Evolutionary conservation across 2,888 invertebrate genomes (phyloP).

Genomic region (Iphiclides podalirius): DNA sequence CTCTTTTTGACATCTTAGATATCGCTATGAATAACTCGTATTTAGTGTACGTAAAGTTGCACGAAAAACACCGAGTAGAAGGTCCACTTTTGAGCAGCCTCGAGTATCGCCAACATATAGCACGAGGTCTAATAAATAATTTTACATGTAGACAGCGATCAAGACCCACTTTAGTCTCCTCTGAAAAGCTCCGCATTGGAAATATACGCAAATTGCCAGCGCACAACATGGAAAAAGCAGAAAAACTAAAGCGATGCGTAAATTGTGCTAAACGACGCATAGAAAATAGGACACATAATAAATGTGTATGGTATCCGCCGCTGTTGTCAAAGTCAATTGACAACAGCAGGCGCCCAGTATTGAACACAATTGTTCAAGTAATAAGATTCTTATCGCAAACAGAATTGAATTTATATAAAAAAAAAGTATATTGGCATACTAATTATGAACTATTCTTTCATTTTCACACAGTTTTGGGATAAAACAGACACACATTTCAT

Average conservation of each 20-base stretch:
- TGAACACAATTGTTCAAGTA: too few relatives aligned
- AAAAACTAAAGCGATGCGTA: constrained; percentile 29
- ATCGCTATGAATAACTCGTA: constrained; percentile 26
- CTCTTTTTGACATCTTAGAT: constrained; percentile 26
- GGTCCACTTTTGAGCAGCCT: constrained; percentile 26
- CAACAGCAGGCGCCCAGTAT: too few relatives aligned
- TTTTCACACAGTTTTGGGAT: too few relatives aligned
- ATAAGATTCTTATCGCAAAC: too few relatives aligned
- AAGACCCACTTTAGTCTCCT: constrained; percentile 28
- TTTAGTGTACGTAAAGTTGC: constrained; percentile 22
- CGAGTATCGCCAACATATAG: constrained; percentile 30
- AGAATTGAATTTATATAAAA: too few relatives aligned
- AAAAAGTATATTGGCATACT: too few relatives aligned
- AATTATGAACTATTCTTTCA: too few relatives aligned
- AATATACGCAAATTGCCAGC: constrained; percentile 27
- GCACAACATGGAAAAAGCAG: constrained; percentile 28
- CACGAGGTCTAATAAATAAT: constrained; percentile 29
- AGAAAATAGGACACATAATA: constrained; percentile 28
- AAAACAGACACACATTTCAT: too few relatives aligned
- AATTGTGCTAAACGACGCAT: constrained; percentile 28
- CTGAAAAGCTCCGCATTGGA: constrained; percentile 28
- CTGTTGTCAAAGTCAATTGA: too few relatives aligned
- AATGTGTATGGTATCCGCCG: too few relatives aligned
- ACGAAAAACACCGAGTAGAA: constrained; percentile 23
- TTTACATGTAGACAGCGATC: constrained; percentile 29